Conservation (phyloP, 2,797 vertebrate genomes). For the Phataginus tricuspis region DNA sequence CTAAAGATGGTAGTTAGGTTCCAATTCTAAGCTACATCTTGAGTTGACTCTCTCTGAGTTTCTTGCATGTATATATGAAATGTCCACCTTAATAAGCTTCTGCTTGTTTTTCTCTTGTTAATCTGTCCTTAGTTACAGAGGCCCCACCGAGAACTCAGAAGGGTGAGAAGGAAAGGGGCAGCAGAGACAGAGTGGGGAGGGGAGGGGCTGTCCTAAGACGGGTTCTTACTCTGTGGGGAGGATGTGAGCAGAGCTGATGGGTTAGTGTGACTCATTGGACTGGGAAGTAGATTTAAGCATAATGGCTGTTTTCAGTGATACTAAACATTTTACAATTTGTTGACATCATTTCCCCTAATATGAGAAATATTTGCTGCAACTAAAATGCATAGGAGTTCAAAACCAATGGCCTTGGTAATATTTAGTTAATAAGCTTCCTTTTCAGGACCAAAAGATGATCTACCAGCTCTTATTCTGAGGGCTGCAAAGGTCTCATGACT, state of each 20-base stretch:
- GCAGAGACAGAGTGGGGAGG: no score
- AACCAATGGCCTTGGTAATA: not conserved
- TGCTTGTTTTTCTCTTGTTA: not conserved
- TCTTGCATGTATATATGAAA: not conserved
- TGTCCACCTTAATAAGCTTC: not conserved
- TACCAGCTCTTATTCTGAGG: not conserved
- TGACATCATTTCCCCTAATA: not conserved
- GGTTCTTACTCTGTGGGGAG: not conserved
- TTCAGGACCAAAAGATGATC: conserved; percentile 5
- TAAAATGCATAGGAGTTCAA: not conserved
- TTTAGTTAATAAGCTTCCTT: not conserved
- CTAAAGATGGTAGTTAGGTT: not conserved
- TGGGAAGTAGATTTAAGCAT: not conserved
- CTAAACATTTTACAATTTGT: conserved; percentile 2
- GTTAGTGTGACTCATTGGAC: not conserved
- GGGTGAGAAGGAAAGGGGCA: not conserved
- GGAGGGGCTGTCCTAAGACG: not conserved
- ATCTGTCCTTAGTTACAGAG: not conserved
- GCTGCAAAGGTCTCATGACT: not conserved
- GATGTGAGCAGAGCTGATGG: not conserved
- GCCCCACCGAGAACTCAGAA: not conserved
- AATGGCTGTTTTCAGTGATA: not conserved
- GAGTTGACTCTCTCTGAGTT: not conserved
- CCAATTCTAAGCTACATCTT: not conserved
- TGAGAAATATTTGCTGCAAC: not conserved